These are phyloP conservation scores for Nymphalis io DNA, from an alignment of 1,140 invertebrate genomes.

Conservation along the genomic window DNA sequence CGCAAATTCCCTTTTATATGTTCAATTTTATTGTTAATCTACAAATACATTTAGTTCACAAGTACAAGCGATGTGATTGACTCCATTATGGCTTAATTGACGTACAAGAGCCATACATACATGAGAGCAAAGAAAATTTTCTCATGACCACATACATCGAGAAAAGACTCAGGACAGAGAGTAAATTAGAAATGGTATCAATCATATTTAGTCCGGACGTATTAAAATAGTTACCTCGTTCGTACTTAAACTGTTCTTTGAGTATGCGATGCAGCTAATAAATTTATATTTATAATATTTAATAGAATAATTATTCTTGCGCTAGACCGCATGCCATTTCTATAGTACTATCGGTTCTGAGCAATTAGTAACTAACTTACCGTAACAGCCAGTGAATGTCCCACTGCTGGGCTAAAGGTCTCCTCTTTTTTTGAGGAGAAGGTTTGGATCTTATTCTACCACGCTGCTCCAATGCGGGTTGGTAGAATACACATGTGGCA, in stretches of 20 bases:
- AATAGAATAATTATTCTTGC: slow-evolving; percentile 1
- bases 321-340: background rate
- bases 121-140: background rate
- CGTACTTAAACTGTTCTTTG: too few species aligned
- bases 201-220: too few species aligned
- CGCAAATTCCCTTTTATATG: background rate
- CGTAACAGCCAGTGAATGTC: too few species aligned
- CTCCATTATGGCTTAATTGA: slow-evolving; percentile 18
- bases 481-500: too few species aligned
- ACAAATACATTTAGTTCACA: slow-evolving; percentile 14
- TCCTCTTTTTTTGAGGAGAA: too few species aligned
- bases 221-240: too few species aligned
- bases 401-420: too few species aligned
- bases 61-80: slow-evolving; percentile 11
- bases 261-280: too few species aligned
- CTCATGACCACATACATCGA: background rate
- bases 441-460: too few species aligned
- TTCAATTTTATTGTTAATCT: background rate
- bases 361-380: slow-evolving; percentile 26
- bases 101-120: slow-evolving; percentile 4
- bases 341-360: slow-evolving; percentile 25
- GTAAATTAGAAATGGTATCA: slow-evolving; percentile 7
- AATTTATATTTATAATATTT: background rate
- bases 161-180: background rate
- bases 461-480: too few species aligned